Percentiles rank a stretch among this genome's conserved stretches.
Conservation (phyloP, 2,797 vertebrate species). For the Lepilemur ruficaudatus region DNA sequence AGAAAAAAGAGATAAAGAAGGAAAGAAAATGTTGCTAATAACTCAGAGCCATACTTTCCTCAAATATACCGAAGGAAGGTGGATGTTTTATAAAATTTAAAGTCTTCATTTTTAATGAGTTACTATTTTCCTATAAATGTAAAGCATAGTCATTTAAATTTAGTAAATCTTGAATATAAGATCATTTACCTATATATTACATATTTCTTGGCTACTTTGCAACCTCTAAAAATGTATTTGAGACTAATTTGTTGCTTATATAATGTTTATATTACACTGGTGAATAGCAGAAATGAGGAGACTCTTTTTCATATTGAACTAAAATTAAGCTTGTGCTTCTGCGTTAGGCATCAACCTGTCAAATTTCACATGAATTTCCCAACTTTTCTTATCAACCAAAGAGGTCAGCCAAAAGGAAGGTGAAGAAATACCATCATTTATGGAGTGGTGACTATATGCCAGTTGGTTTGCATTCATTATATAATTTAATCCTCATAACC, state of each 20-base stretch:
- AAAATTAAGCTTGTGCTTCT: neutral
- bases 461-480: neutral
- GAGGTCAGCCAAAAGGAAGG: neutral
- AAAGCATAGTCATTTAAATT: neutral
- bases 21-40: neutral
- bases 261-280: neutral
- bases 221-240: neutral
- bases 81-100: neutral
- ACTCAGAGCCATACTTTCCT: neutral
- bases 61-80: neutral
- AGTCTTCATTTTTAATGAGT: neutral
- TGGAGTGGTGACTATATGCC: neutral
- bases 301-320: neutral
- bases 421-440: neutral
- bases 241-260: neutral
- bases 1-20: neutral
- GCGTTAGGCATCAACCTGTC: neutral
- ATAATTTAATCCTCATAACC: neutral
- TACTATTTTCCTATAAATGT: conserved; percentile 17
- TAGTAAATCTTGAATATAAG: neutral
- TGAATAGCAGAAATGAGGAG: neutral
- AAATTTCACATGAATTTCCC: neutral
- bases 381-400: neutral
- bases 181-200: neutral
- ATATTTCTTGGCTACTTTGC: neutral